phyloP scores from a whole-genome alignment of 1,140 invertebrate species.

The Drosophila biarmipes region DNA sequence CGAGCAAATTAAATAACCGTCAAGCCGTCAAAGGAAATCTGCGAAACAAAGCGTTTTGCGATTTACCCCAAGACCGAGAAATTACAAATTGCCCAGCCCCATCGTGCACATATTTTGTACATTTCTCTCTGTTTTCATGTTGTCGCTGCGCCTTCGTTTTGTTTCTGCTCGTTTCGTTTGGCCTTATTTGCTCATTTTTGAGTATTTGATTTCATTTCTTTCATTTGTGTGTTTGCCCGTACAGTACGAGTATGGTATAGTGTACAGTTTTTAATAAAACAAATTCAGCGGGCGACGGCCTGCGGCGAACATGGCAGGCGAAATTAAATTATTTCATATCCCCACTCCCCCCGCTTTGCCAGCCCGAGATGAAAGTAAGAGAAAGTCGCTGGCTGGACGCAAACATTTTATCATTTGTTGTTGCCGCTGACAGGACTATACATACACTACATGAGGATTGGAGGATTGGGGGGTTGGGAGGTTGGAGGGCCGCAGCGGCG shows the following conservation, averaged over 20 bases:
- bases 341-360: conserved; percentile 9
- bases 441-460: neutral
- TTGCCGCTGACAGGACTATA: conserved; percentile 62
- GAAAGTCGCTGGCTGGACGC: conserved; percentile 56
- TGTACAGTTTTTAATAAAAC: conserved; percentile 81
- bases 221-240: conserved; percentile 32
- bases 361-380: conserved; percentile 39
- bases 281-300: conserved; percentile 74
- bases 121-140: conserved; percentile 25
- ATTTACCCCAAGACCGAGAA: conserved; percentile 31
- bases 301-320: conserved; percentile 78
- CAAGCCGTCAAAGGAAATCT: conserved; percentile 52
- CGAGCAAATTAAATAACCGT: conserved; percentile 52
- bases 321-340: conserved; percentile 78
- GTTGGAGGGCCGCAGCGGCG: neutral
- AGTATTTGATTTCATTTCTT: conserved; percentile 78
- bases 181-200: conserved; percentile 73
- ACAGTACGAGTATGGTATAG: conserved; percentile 17
- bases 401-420: conserved; percentile 72
- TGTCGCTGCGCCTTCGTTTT: conserved; percentile 1
- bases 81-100: conserved; percentile 22
- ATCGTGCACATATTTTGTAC: conserved; percentile 24
- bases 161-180: conserved; percentile 27
- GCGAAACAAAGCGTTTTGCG: conserved; percentile 35
- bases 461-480: neutral